Evolutionary conservation across 1,140 invertebrate genomes (phyloP).

Genomic region (Pectinophora gossypiella): DNA sequence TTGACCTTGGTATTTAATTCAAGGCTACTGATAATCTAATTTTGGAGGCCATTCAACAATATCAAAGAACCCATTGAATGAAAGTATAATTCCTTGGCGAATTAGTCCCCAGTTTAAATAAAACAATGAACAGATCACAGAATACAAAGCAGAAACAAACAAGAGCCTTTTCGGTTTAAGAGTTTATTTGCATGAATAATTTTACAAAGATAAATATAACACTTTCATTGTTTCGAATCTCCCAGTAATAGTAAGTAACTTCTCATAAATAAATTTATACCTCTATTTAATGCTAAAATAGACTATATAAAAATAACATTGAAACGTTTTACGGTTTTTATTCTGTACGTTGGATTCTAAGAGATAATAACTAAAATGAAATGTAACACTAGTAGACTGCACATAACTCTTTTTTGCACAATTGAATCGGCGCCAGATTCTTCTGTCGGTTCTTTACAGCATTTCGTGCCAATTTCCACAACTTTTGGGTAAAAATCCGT

Average conservation of each 20-base stretch:
- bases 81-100: too few relatives aligned
- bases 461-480: conserved; percentile 80
- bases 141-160: not conserved
- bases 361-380: conserved; percentile 39
- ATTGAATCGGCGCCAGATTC: conserved; percentile 44
- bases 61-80: too few relatives aligned
- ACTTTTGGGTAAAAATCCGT: conserved; percentile 87
- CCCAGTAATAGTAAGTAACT: not conserved
- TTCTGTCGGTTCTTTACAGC: conserved; percentile 78
- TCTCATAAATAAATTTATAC: too few relatives aligned
- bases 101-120: too few relatives aligned
- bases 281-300: too few relatives aligned
- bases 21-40: not conserved
- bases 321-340: not conserved
- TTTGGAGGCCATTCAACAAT: not conserved
- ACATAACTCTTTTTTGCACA: conserved; percentile 23
- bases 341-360: conserved; percentile 21
- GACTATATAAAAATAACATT: conserved; percentile 65
- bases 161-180: not conserved
- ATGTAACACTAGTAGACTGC: conserved; percentile 34
- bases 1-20: not conserved
- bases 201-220: conserved; percentile 14
- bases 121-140: not conserved
- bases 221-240: not conserved
- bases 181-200: not conserved